phyloP scores from a whole-genome alignment of 2,113 vertebrate genomes.

The Bubo bubo region DNA sequence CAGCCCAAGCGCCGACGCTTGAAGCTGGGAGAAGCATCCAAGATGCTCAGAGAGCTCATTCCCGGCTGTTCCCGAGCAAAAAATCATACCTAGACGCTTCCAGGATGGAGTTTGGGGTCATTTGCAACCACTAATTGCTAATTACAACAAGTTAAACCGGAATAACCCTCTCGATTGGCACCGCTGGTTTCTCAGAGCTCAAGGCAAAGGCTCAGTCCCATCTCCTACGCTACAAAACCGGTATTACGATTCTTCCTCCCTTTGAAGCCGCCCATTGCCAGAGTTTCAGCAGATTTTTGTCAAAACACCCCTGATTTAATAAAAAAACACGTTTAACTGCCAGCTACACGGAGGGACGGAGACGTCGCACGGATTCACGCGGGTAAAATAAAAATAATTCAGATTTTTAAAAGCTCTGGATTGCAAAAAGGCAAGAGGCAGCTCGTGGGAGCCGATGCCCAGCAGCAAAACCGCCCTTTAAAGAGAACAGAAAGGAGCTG shows the following conservation, averaged over 20 bases:
- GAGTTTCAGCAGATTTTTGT: neutral
- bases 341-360: rapidly evolving
- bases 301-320: rapidly evolving
- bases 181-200: neutral
- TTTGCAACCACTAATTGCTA: neutral
- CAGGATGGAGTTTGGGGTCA: neutral
- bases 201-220: neutral
- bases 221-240: neutral
- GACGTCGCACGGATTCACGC: rapidly evolving
- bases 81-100: neutral
- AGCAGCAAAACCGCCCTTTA: neutral
- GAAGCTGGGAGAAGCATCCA: neutral
- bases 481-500: neutral
- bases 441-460: rapidly evolving
- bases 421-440: neutral
- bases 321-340: rapidly evolving
- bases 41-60: neutral
- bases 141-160: neutral
- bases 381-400: neutral
- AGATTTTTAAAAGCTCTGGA: neutral
- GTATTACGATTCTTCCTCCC: neutral
- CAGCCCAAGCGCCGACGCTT: rapidly evolving
- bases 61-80: neutral
- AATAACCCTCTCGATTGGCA: neutral
- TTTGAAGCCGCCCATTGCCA: neutral